These are phyloP conservation scores for Sorex araneus DNA, from an alignment of 2,113 vertebrate genomes.

Conservation along the genomic window DNA sequence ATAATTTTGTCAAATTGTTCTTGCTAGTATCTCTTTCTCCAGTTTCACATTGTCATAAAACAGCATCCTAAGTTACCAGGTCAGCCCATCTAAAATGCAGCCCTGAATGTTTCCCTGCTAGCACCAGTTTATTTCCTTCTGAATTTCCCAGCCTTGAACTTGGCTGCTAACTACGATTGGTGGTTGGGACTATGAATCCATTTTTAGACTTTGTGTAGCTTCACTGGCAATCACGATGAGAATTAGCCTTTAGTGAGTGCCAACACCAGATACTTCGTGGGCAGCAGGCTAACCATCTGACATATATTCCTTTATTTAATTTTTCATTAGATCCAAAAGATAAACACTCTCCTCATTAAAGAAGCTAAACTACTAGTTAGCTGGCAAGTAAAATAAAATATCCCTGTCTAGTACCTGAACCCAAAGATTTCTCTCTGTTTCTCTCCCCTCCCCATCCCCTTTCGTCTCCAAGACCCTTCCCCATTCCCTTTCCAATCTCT, in stretches of 20 bases:
- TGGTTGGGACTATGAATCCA: background rate
- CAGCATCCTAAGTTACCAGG: constrained; percentile 26
- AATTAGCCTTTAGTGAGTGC: background rate
- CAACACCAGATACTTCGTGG: background rate
- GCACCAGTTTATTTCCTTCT: background rate
- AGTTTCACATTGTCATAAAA: constrained; percentile 7
- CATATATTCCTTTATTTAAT: background rate
- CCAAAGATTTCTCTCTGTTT: too few relatives aligned
- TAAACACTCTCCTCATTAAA: background rate
- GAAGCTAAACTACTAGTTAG: constrained; percentile 26
- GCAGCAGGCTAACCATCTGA: background rate
- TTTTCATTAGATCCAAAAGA: constrained; percentile 19
- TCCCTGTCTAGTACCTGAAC: too few relatives aligned
- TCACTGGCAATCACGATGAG: background rate
- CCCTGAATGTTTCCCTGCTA: background rate
- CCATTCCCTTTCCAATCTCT: too few relatives aligned
- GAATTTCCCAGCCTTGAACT: background rate
- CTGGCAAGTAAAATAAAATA: background rate
- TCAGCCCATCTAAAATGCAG: background rate
- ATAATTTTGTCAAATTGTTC: too few relatives aligned
- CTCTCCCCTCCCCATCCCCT: too few relatives aligned
- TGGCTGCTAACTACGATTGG: too few relatives aligned
- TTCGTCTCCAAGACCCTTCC: too few relatives aligned
- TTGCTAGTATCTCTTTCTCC: too few relatives aligned
- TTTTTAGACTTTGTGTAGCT: background rate